Percentiles rank a stretch among this genome's conserved stretches.
Conservation (phyloP, 2,888 invertebrate genomes). For the Tachina grossa region DNA sequence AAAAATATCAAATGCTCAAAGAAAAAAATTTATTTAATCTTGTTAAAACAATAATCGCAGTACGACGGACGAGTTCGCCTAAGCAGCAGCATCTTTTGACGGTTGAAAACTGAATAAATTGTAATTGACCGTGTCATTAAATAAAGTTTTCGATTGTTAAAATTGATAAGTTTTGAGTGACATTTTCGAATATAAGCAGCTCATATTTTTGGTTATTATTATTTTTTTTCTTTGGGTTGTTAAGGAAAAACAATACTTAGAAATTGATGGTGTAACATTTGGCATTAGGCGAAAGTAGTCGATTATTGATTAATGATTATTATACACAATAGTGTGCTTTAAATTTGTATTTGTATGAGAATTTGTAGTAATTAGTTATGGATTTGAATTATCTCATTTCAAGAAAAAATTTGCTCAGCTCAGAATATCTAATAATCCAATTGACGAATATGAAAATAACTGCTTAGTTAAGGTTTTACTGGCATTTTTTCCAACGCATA, state of each 20-base stretch:
- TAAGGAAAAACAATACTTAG: background rate
- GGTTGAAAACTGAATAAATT: conserved; percentile 56
- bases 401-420: too few relatives aligned
- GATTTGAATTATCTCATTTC: too few relatives aligned
- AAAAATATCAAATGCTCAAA: conserved; percentile 29
- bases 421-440: too few relatives aligned
- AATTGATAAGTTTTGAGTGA: conserved; percentile 64
- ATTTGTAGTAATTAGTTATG: too few relatives aligned
- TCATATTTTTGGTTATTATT: background rate
- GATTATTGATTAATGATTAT: background rate
- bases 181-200: conserved; percentile 22
- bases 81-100: conserved; percentile 6
- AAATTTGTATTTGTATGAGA: too few relatives aligned
- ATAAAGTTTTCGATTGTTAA: conserved; percentile 63
- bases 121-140: conserved; percentile 69
- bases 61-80: background rate
- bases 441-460: too few relatives aligned
- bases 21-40: conserved; percentile 54
- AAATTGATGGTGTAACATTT: background rate
- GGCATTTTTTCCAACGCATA: too few relatives aligned
- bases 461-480: too few relatives aligned
- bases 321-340: too few relatives aligned
- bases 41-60: conserved; percentile 34
- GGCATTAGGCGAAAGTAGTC: background rate
- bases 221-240: background rate